Evolutionary conservation across 2,113 vertebrate species (phyloP).

Genomic region (Verasper variegatus): DNA sequence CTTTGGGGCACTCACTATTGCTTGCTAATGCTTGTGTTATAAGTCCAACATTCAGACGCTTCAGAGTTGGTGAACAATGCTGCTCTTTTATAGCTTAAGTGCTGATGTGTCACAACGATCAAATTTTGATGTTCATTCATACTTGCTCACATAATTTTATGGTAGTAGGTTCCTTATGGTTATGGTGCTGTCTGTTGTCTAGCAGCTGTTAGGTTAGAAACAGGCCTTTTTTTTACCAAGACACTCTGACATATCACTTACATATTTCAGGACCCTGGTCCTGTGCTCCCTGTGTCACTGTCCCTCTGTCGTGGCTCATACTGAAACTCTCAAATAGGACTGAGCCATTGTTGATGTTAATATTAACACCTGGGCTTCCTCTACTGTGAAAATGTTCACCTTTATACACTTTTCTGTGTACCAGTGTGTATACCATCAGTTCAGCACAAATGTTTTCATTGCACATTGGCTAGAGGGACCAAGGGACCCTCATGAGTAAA

Average conservation of each 20-base stretch:
- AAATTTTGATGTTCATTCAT: too few relatives aligned
- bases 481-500: neutral
- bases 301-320: neutral
- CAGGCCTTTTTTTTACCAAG: neutral
- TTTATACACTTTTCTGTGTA: too few relatives aligned
- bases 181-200: neutral
- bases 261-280: neutral
- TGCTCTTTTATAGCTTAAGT: neutral
- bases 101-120: neutral
- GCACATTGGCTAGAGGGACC: neutral
- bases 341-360: neutral
- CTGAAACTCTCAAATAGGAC: neutral
- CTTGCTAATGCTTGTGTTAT: too few relatives aligned
- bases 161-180: neutral
- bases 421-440: too few relatives aligned
- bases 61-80: neutral
- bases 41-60: neutral
- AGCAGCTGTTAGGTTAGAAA: neutral
- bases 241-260: neutral
- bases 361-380: neutral
- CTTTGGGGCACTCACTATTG: too few relatives aligned
- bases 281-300: neutral
- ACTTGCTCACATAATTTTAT: neutral
- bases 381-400: too few relatives aligned
- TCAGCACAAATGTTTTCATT: neutral